Conservation (phyloP, 2,888 invertebrate species). For the Pachycephus smyrnensis region DNA sequence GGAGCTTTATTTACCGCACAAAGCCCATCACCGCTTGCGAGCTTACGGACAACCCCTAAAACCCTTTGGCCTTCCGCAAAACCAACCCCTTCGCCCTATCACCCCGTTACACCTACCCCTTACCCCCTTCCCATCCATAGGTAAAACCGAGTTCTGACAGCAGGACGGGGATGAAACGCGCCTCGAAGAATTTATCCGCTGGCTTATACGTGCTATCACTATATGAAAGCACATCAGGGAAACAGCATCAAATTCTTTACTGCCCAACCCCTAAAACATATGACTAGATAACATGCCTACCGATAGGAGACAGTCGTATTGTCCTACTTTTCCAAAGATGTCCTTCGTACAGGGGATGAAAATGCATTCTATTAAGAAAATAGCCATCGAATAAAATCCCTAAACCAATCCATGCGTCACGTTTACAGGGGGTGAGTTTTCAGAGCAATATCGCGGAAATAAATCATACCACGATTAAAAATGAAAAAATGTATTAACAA, state of each 20-base stretch:
- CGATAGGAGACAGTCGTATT: not conserved
- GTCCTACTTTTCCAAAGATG: not conserved
- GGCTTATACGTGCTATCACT: not conserved
- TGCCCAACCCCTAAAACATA: not conserved
- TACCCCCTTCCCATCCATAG: not conserved
- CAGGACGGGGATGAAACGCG: not conserved
- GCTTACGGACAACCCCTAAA: conserved; percentile 13
- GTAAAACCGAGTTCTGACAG: not conserved
- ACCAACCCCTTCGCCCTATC: not conserved
- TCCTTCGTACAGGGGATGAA: not conserved
- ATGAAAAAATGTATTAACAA: conserved; percentile 49
- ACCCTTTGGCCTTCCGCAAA: not conserved
- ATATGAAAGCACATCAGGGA: not conserved
- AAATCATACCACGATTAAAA: conserved; percentile 51
- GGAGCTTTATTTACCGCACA: conserved; percentile 24
- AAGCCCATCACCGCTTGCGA: conserved; percentile 7
- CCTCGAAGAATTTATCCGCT: not conserved
- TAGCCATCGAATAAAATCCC: not conserved
- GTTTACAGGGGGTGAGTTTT: not conserved
- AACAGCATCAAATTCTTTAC: not conserved
- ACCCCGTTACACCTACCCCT: not conserved
- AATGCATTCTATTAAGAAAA: not conserved
- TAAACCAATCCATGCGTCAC: not conserved
- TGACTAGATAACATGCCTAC: not conserved
- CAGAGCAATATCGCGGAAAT: conserved; percentile 27